A percentile compares a stretch with the other conserved stretches of the same genome.
Conservation (phyloP, 2,888 invertebrate genomes). For the Aporophyla nigra region DNA sequence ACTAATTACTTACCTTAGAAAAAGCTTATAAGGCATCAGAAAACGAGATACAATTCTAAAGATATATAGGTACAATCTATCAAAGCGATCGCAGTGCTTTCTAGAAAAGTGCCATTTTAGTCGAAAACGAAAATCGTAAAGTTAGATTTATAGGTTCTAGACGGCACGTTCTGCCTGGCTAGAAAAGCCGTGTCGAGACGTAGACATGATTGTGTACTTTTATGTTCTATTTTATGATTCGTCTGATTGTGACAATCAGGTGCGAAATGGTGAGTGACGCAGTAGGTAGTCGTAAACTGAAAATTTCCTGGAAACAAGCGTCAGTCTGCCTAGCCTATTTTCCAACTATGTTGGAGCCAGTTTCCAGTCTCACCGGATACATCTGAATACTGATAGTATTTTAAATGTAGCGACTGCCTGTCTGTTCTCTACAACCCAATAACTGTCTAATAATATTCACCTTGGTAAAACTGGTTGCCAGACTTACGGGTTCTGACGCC, state of each 20-base stretch:
- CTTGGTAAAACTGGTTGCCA: too few relatives aligned
- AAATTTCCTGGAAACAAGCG: neutral
- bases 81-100: neutral
- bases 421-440: too few relatives aligned
- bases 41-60: too few relatives aligned
- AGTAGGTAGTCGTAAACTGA: neutral
- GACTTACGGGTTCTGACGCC: too few relatives aligned
- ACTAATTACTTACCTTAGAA: too few relatives aligned
- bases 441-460: too few relatives aligned
- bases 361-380: too few relatives aligned
- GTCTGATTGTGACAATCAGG: constrained; percentile 19
- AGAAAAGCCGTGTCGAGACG: neutral
- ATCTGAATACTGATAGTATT: too few relatives aligned
- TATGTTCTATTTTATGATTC: constrained; percentile 32
- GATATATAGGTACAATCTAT: neutral
- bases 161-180: constrained; percentile 20
- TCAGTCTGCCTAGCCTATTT: too few relatives aligned
- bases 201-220: constrained; percentile 44
- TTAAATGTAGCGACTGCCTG: too few relatives aligned
- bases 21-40: too few relatives aligned
- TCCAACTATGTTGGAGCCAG: too few relatives aligned
- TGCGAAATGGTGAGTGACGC: constrained; percentile 9
- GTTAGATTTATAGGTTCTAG: constrained; percentile 29
- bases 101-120: constrained; percentile 9
- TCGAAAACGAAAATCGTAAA: constrained; percentile 38